Percentiles rank a stretch among this genome's conserved stretches.
Conservation (phyloP, 2,113 vertebrate species). For the Microcebus griseorufus region DNA sequence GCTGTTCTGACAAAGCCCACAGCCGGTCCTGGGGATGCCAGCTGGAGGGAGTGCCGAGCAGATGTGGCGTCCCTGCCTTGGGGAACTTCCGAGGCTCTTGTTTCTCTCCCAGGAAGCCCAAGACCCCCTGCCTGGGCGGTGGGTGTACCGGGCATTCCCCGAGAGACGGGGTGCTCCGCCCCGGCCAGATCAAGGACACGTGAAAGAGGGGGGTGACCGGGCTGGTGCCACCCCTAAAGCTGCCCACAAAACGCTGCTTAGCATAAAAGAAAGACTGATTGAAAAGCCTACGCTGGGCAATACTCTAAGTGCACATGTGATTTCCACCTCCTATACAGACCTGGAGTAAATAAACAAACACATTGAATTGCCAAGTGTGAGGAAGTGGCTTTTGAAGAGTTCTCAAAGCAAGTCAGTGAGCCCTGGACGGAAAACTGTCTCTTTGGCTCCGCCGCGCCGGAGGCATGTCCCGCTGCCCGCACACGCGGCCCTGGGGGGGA, state of each 20-base stretch:
- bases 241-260: not conserved
- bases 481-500: not conserved
- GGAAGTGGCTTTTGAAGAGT: not conserved
- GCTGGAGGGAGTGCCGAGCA: not conserved
- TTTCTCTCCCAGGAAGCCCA: not conserved
- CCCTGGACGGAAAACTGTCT: not conserved
- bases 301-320: not conserved
- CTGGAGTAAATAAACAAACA: not conserved
- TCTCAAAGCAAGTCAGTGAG: conserved; percentile 5
- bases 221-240: not conserved
- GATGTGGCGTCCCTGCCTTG: not conserved
- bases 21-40: rapidly evolving
- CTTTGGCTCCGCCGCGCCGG: not conserved
- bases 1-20: not conserved
- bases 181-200: not conserved
- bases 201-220: not conserved
- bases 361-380: not conserved
- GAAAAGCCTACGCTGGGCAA: rapidly evolving
- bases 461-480: no score
- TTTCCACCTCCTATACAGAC: not conserved
- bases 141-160: not conserved
- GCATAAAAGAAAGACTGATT: not conserved
- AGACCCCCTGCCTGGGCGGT: rapidly evolving
- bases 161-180: rapidly evolving
- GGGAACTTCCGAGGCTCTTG: not conserved